phyloP scores from a whole-genome alignment of 2,113 vertebrate species.

The Sylvietta virens region DNA sequence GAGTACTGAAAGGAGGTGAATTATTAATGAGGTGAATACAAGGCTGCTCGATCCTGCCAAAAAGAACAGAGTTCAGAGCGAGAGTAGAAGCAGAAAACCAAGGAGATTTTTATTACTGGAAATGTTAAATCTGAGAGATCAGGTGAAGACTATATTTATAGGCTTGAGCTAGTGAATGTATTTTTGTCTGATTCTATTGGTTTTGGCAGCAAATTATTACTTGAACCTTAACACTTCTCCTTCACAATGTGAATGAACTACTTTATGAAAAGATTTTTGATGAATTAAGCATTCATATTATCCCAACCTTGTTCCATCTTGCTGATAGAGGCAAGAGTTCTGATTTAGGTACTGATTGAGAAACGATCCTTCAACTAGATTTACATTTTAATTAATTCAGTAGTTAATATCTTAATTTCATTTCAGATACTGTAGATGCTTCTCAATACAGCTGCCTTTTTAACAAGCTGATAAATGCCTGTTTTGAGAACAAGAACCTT shows the following conservation, averaged over 20 bases:
- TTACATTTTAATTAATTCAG: background rate
- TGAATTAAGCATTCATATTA: background rate
- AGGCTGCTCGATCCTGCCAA: background rate
- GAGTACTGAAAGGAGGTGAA: background rate
- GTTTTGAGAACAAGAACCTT: constrained; percentile 80
- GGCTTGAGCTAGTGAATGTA: background rate
- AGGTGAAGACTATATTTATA: background rate
- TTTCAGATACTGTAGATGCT: constrained; percentile 74
- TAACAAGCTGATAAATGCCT: constrained; percentile 80
- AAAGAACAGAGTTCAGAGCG: background rate
- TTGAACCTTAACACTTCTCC: background rate
- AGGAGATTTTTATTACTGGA: background rate
- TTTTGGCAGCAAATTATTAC: background rate
- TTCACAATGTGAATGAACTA: background rate
- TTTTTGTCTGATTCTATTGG: background rate
- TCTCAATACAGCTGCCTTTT: constrained; percentile 79
- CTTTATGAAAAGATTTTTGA: background rate
- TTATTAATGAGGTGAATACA: background rate
- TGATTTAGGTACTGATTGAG: background rate
- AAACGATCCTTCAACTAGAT: background rate
- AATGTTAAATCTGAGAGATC: background rate
- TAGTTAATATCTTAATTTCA: constrained; percentile 8
- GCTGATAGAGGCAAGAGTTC: background rate
- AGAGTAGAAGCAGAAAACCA: background rate
- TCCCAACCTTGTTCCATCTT: background rate